phyloP scores from a whole-genome alignment of 1,140 invertebrate species.

The Drosophila melanica region DNA sequence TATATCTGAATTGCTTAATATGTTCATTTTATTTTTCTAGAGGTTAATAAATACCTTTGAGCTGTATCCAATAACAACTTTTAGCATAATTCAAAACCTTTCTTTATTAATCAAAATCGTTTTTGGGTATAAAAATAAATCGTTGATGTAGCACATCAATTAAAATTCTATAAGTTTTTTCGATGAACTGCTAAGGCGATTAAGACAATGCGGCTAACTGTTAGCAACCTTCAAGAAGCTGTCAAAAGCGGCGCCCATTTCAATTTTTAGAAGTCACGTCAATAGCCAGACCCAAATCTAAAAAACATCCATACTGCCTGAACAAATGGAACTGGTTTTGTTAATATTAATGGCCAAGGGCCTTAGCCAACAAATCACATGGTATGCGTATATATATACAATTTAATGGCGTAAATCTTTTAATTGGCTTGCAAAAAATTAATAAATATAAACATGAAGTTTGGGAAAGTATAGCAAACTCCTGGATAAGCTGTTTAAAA shows the following conservation, averaged over 20 bases:
- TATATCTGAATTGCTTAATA: background rate
- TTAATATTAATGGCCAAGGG: slow-evolving; percentile 7
- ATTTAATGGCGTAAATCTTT: background rate
- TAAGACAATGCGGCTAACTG: slow-evolving; percentile 12
- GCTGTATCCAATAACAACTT: background rate
- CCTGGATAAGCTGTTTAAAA: slow-evolving; percentile 8
- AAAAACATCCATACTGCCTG: background rate
- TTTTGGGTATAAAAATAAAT: slow-evolving; percentile 1
- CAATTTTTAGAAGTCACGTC: slow-evolving; percentile 22
- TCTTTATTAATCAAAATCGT: background rate
- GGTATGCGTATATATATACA: background rate
- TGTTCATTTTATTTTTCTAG: background rate
- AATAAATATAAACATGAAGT: background rate
- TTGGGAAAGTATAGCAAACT: background rate
- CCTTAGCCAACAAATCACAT: slow-evolving; percentile 7
- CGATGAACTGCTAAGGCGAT: background rate
- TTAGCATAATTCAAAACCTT: background rate
- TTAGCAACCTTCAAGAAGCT: slow-evolving; percentile 25
- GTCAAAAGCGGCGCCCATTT: slow-evolving; percentile 23
- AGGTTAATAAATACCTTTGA: too few relatives aligned
- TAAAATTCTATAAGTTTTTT: background rate
- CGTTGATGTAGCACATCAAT: background rate
- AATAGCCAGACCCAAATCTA: slow-evolving; percentile 22
- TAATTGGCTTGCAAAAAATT: background rate
- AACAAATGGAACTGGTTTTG: slow-evolving; percentile 32